phyloP scores from a whole-genome alignment of 2,797 vertebrate genomes.

The Selene dorsalis region DNA sequence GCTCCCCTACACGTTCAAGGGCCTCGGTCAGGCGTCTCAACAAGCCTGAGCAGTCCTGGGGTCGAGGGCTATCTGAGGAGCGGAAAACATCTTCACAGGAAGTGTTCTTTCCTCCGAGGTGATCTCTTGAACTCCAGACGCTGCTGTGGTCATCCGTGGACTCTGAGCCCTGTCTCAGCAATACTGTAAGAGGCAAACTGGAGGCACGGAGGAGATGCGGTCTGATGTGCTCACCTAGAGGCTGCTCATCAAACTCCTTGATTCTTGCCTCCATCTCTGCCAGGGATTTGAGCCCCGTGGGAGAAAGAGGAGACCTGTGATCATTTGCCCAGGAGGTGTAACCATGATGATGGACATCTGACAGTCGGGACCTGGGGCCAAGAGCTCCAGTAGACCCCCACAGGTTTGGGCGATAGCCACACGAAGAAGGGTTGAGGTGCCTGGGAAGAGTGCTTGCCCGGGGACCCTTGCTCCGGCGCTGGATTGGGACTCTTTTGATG shows the following conservation, averaged over 20 bases:
- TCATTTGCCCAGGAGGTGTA: slow-evolving; percentile 61
- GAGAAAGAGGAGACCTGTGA: slow-evolving; percentile 44
- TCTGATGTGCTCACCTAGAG: slow-evolving; percentile 81
- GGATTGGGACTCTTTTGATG: slow-evolving; percentile 92
- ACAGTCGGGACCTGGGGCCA: slow-evolving; percentile 77
- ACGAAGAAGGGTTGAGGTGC: slow-evolving; percentile 90
- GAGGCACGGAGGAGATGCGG: slow-evolving; percentile 93
- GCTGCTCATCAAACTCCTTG: slow-evolving; percentile 81
- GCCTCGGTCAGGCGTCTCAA: slow-evolving; percentile 79
- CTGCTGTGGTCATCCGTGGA: slow-evolving; percentile 78
- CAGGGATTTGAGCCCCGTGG: slow-evolving; percentile 64
- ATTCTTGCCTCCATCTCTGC: slow-evolving; percentile 80
- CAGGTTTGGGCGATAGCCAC: slow-evolving; percentile 76
- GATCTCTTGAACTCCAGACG: slow-evolving; percentile 52
- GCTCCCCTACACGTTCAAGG: slow-evolving; percentile 80
- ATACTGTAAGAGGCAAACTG: slow-evolving; percentile 91
- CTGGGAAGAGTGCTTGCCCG: slow-evolving; percentile 91
- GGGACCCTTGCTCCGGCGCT: slow-evolving; percentile 88
- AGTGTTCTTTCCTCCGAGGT: slow-evolving; percentile 68
- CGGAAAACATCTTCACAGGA: slow-evolving; percentile 78
- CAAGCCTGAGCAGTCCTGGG: slow-evolving; percentile 61
- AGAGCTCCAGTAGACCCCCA: slow-evolving; percentile 87
- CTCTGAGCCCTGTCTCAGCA: slow-evolving; percentile 80
- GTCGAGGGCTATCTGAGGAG: slow-evolving; percentile 18
- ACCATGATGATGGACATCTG: slow-evolving; percentile 77